Conservation (phyloP, 2,888 invertebrate genomes). For the Laothoe populi region DNA sequence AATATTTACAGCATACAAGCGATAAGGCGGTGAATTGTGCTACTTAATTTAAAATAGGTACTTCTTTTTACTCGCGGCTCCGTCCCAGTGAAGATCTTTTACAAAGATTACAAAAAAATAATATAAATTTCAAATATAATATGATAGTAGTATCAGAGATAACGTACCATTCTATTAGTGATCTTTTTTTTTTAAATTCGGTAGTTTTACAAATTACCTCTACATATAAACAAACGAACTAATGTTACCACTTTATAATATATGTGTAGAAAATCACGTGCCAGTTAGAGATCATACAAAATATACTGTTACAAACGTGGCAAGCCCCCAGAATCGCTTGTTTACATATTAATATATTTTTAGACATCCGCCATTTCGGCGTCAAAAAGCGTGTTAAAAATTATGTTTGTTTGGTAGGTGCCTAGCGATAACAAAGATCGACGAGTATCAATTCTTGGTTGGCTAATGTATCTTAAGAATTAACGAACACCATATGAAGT, state of each 20-base stretch:
- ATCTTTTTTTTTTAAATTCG: too few relatives aligned
- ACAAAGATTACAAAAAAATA: too few relatives aligned
- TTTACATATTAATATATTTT: conserved; percentile 31
- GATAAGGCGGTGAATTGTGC: background rate
- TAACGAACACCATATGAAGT: background rate
- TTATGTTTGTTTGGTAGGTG: conserved; percentile 25
- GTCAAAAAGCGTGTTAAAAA: too few relatives aligned
- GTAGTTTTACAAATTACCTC: too few relatives aligned
- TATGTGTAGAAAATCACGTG: background rate
- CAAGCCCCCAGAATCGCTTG: conserved; percentile 25
- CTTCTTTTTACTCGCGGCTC: too few relatives aligned
- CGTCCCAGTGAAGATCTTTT: too few relatives aligned
- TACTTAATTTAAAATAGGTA: background rate
- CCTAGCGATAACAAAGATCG: conserved; percentile 15
- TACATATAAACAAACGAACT: too few relatives aligned
- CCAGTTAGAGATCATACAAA: background rate
- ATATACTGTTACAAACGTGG: background rate
- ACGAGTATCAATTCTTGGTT: background rate
- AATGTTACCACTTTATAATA: background rate
- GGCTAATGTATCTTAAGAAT: background rate
- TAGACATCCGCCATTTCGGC: conserved; percentile 28
- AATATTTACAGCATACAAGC: background rate
- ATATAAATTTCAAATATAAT: too few relatives aligned
- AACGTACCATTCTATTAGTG: too few relatives aligned
- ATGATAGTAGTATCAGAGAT: too few relatives aligned